phyloP scores from a whole-genome alignment of 2,113 vertebrate species.

The Panurus biarmicus region DNA sequence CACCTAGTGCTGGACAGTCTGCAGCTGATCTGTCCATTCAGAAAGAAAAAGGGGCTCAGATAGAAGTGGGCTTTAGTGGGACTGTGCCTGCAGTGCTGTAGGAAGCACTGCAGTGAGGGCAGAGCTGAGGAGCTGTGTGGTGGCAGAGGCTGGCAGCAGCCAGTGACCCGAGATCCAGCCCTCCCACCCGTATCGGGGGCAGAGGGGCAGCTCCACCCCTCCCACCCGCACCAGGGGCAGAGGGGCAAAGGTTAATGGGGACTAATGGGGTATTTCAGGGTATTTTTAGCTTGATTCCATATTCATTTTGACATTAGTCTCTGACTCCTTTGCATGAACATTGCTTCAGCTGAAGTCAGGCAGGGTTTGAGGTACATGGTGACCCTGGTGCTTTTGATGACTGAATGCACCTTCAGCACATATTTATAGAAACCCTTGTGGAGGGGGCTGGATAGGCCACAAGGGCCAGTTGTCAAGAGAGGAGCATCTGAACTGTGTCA shows the following conservation, averaged over 20 bases:
- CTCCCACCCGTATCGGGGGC: rapidly evolving
- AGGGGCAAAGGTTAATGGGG: neutral
- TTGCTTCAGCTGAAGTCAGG: neutral
- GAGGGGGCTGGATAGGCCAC: neutral
- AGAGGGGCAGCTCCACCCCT: neutral
- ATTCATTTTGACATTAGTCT: neutral
- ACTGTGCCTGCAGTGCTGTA: rapidly evolving
- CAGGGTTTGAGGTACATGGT: neutral
- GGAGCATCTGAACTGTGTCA: neutral
- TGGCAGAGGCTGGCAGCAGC: neutral
- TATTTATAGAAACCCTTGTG: neutral
- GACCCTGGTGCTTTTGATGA: neutral
- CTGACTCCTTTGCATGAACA: neutral
- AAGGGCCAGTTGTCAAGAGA: neutral
- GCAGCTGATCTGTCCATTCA: neutral
- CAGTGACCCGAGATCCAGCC: rapidly evolving
- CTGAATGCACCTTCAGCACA: neutral
- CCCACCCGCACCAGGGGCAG: neutral
- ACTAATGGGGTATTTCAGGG: neutral
- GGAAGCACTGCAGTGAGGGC: rapidly evolving
- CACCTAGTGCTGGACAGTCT: neutral
- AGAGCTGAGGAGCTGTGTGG: neutral
- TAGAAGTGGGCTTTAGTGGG: neutral
- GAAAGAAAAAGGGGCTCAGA: neutral
- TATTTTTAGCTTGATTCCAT: neutral